Evolutionary conservation across 1,140 invertebrate species (phyloP).

Genomic region (Drosophila ficusphila): DNA sequence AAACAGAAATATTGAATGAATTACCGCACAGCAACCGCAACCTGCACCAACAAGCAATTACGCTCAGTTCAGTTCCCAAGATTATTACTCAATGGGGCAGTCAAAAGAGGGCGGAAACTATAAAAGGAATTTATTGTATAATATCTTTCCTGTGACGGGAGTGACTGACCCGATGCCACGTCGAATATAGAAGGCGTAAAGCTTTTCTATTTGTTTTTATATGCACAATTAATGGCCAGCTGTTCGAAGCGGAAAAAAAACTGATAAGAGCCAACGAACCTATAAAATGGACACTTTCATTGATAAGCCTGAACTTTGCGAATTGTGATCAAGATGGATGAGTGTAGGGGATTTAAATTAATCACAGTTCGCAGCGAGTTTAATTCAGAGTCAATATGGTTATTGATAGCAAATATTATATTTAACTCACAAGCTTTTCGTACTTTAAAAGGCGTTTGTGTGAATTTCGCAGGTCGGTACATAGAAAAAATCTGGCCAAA

Average conservation of each 20-base stretch:
- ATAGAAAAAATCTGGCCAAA: constrained; percentile 8
- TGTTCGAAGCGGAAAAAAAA: background rate
- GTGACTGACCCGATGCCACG: constrained; percentile 7
- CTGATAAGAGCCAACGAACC: constrained; percentile 30
- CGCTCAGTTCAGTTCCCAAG: constrained; percentile 10
- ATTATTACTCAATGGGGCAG: constrained; percentile 23
- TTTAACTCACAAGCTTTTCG: constrained; percentile 4
- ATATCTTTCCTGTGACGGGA: background rate
- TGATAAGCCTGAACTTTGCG: constrained; percentile 13
- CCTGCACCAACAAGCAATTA: constrained; percentile 54
- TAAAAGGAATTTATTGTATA: constrained; percentile 21
- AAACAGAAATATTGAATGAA: constrained; percentile 34
- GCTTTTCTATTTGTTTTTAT: constrained; percentile 24
- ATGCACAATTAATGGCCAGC: background rate
- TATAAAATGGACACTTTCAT: background rate
- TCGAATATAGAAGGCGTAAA: constrained; percentile 1
- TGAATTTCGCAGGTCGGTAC: background rate
- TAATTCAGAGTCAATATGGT: constrained; percentile 34
- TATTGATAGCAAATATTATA: constrained; percentile 19
- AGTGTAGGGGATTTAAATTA: background rate
- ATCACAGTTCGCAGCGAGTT: constrained; percentile 9
- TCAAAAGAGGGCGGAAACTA: constrained; percentile 25
- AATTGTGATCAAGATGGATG: constrained; percentile 26
- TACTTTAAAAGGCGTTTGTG: background rate
- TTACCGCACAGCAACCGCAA: constrained; percentile 28